Percentiles rank a stretch among this genome's conserved stretches.
These are phyloP conservation scores for Desoria tigrina DNA, from an alignment of 2,888 invertebrate genomes.

Conservation along the genomic window DNA sequence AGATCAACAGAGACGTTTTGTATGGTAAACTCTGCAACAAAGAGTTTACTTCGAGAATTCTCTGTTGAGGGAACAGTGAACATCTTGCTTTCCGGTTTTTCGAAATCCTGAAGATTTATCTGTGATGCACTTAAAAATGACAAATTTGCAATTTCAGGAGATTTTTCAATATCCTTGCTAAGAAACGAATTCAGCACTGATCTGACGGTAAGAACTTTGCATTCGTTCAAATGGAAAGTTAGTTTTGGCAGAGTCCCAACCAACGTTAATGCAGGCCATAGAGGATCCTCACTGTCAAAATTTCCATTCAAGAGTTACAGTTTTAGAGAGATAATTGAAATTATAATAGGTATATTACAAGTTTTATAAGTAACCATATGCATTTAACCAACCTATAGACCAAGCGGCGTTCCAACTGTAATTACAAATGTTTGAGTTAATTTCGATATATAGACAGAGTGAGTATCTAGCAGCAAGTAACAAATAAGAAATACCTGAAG, in stretches of 20 bases:
- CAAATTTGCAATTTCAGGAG: slow-evolving; percentile 25
- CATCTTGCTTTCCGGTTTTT: slow-evolving; percentile 3
- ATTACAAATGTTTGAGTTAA: slow-evolving; percentile 2
- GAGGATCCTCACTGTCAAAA: slow-evolving; percentile 81
- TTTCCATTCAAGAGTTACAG: too few relatives aligned
- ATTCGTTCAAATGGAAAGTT: slow-evolving; percentile 86
- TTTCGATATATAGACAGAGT: background rate
- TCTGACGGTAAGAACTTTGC: slow-evolving; percentile 73
- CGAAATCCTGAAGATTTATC: slow-evolving; percentile 31
- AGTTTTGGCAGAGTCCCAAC: slow-evolving; percentile 84
- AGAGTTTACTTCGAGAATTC: slow-evolving; percentile 33
- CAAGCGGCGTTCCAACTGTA: slow-evolving; percentile 75
- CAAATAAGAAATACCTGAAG: slow-evolving; percentile 59
- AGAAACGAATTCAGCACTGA: slow-evolving; percentile 60
- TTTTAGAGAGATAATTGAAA: too few relatives aligned
- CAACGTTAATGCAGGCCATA: slow-evolving; percentile 79
- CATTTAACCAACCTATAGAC: too few relatives aligned
- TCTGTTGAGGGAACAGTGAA: background rate
- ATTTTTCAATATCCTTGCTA: background rate
- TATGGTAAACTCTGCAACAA: slow-evolving; percentile 60
- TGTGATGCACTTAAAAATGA: slow-evolving; percentile 46
- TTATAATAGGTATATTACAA: too few relatives aligned
- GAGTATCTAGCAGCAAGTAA: too few relatives aligned
- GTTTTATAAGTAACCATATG: too few relatives aligned
- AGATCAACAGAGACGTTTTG: slow-evolving; percentile 62